Base-by-base conservation (phyloP, 1,140 invertebrate species). In the Galendromus occidentalis region DNA sequence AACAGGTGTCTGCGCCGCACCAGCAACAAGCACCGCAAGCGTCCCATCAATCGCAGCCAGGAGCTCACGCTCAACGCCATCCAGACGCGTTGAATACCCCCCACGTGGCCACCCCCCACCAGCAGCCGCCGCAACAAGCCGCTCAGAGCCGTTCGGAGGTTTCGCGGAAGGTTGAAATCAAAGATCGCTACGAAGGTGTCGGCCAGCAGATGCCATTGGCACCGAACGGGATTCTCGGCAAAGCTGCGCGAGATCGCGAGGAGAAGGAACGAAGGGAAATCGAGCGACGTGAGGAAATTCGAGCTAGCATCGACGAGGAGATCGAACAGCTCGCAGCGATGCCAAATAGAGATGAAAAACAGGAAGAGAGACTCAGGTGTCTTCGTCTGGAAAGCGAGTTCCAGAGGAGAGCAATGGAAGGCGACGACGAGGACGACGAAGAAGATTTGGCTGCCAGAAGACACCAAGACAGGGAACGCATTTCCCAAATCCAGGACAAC, bases 341-440 rank as follows among this genome's bases (percentile, higher is more conserved):
- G 59, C 75, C 82, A 7, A 80, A 84, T 28, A 77, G 86, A 67
- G 85, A 84, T 2, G 75, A 83, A 0, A 85, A 86, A 70, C 87
- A 93, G 72, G 88, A 88, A 67, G 88, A 93, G 73, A 86, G 91
- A 70, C 74, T 92, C 18, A 79, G 87, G 65, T 85, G 87, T 6
- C 76, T 92, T 45, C 84, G 85, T 66, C 75, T 92, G 5, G 89
- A 93, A 74, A 79, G 85, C 67, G 89, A 92, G 73, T 92, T 93
- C 73, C 86, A 92, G 70, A 81, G 87, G 42, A 77, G 89, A 47
- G 89, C 88, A 2, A 85, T 86, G 72, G 86, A 88, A 74, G 78
- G 80, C 42, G 81, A 83, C 20, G 82, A 80, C 69, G 81, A 84
- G 42, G 84, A 89, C 70, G 86, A 91, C 51, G 85, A 88, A 22